Evolutionary conservation across 2,113 vertebrate genomes (phyloP), one percentile per base, ranked within the genome.

Genomic region (Solea senegalensis): DNA sequence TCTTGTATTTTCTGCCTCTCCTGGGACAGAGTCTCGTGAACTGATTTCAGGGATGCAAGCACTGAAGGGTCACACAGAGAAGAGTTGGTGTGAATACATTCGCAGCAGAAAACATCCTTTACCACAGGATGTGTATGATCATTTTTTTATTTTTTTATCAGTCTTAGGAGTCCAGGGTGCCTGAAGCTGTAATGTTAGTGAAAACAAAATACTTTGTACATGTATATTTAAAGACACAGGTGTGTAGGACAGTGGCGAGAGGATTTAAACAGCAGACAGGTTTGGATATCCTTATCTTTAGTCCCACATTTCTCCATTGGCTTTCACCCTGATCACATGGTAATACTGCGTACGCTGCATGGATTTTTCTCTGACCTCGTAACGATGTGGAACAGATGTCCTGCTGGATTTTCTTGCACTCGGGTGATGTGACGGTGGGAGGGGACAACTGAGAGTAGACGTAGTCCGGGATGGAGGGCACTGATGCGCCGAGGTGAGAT

Each of bases 401-500:
- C 83, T 95, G 90, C 92, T 97, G 96, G 68, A 98, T 88, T 70
- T 95, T 95, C 84, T 88, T 92, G 46, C 95, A 95, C 85, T 98
- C 96, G 0, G 92, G 89, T 0, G 94, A 86, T 9, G 90, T 60
- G 50, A 89, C 86, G 15, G 89, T 74, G 0, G 94, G 86, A 0
- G 93, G 94, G 74, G 93, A 89, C 77, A 95, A 92, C 80, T 95
- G 93, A 0, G 94, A 82, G 83, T 95, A 95, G 65, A 96, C 92
- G 71, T 95, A 96, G 26, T 96, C 95, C 0, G 96, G 97, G 51
- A 98, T 94, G 74, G 96, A 97, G 74, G 96, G 95, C 45, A 96
- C 94, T 0, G 97, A 97, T 16, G 93, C 81, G 0, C 93, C 94
- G 9, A 94, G 87, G 62, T 93, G 89, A 1, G 92, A 74, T 1